Percentiles rank a stretch among this genome's conserved stretches.
Evolutionary conservation across 1,140 invertebrate genomes (phyloP).

Genomic region (Ips typographus): DNA sequence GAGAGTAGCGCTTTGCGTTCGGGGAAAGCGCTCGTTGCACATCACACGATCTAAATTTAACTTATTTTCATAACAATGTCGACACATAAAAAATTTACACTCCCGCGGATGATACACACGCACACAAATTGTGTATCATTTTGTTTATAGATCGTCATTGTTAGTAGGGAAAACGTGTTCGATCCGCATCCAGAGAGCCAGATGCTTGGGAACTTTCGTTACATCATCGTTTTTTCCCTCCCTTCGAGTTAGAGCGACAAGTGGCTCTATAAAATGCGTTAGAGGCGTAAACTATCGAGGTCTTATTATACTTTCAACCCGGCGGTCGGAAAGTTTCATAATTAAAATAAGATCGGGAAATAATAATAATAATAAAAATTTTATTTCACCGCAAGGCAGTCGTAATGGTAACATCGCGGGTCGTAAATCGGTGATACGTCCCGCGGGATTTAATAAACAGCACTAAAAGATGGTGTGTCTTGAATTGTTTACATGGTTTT

Average conservation of each 20-base stretch:
- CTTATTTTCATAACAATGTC: slow-evolving; percentile 28
- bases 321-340: neutral
- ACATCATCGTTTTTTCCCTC: no score
- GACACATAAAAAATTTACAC: slow-evolving; percentile 25
- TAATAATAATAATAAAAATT: slow-evolving; percentile 22
- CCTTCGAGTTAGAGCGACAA: no score
- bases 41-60: slow-evolving; percentile 22
- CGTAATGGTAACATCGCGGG: slow-evolving; percentile 17
- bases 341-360: slow-evolving; percentile 16
- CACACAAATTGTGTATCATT: neutral
- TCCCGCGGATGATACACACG: neutral
- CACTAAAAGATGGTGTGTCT: slow-evolving; percentile 37
- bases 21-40: slow-evolving; percentile 16
- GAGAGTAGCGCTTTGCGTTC: slow-evolving; percentile 8
- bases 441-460: slow-evolving; percentile 38
- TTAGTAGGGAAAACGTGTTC: no score
- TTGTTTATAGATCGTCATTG: no score
- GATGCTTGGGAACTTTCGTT: no score
- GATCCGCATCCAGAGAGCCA: no score
- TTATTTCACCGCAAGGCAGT: slow-evolving; percentile 31
- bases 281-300: no score
- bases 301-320: no score
- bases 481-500: slow-evolving; percentile 48
- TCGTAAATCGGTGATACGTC: slow-evolving; percentile 22
- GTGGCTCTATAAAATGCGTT: no score